Conservation (phyloP, 2,113 vertebrate genomes). For the Zosterops japonicus region DNA sequence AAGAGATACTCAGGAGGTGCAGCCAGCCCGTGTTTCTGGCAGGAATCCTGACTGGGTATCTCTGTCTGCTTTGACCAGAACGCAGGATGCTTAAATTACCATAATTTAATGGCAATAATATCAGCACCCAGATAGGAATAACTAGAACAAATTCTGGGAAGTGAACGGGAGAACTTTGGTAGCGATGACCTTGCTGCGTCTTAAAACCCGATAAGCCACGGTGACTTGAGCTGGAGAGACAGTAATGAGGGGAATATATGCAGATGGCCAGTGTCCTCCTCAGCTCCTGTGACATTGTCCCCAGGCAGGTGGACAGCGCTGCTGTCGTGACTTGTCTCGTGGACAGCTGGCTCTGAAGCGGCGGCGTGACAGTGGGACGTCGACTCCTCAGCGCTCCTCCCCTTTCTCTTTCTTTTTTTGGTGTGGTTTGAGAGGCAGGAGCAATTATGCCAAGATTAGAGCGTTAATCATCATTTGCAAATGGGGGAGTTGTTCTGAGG, state of each 20-base stretch:
- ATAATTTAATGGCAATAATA: slow-evolving; percentile 25
- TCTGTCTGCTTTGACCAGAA: slow-evolving; percentile 13
- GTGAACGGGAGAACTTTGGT: background rate
- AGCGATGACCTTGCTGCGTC: background rate
- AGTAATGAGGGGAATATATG: slow-evolving; percentile 12
- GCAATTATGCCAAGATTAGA: slow-evolving; percentile 8
- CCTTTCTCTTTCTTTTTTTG: background rate
- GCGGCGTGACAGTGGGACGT: background rate
- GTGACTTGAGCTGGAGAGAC: slow-evolving; percentile 1
- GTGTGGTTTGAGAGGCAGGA: background rate
- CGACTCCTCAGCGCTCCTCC: background rate
- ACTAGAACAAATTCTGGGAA: background rate
- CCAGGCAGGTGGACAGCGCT: background rate
- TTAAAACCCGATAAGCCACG: background rate
- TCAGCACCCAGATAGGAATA: background rate
- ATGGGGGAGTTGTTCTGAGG: slow-evolving; percentile 2
- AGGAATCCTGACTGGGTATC: slow-evolving; percentile 20
- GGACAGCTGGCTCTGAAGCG: background rate
- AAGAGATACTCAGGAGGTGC: slow-evolving; percentile 45
- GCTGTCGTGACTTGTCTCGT: background rate
- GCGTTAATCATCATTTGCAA: slow-evolving; percentile 19
- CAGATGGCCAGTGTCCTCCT: slow-evolving; percentile 9
- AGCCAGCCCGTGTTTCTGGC: slow-evolving; percentile 21
- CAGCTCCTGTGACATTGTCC: slow-evolving; percentile 2
- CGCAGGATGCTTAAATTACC: slow-evolving; percentile 35